Evolutionary conservation across 37 sponge, comb jelly and placozoan genomes (phyloP).

Genomic region (Beroe forskalii): DNA sequence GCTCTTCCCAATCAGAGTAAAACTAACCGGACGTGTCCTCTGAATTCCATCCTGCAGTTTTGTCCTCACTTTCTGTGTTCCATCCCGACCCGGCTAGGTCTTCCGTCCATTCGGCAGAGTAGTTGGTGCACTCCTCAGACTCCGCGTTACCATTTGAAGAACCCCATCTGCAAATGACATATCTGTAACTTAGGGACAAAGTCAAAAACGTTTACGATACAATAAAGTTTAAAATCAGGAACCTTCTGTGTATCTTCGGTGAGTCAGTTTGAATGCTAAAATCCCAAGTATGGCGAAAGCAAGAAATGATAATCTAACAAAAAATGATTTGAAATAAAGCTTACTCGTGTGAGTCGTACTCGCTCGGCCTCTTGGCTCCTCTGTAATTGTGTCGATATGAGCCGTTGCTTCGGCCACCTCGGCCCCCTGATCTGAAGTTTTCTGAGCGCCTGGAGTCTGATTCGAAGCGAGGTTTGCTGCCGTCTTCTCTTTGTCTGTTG

Average conservation of each 20-base stretch:
- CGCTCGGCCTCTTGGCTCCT: conserved; percentile 29
- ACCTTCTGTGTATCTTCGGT: no score
- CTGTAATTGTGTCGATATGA: conserved; percentile 46
- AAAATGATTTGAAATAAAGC: no score
- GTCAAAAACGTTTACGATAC: no score
- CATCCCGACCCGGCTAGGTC: neutral
- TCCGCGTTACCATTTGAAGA: neutral
- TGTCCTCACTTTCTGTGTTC: neutral
- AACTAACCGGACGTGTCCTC: conserved; percentile 1
- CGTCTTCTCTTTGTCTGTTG: conserved; percentile 29
- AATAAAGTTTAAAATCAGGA: no score
- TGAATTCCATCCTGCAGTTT: neutral
- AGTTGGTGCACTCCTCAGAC: neutral
- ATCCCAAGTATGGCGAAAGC: no score
- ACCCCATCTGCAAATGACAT: neutral
- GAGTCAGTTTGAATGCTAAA: no score
- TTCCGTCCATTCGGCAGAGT: neutral
- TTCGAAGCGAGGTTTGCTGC: neutral
- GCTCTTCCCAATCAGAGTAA: no score
- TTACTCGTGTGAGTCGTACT: conserved; percentile 23
- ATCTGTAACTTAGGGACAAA: no score
- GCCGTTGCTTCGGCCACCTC: conserved; percentile 51
- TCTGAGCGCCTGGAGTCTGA: conserved; percentile 2
- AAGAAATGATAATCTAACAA: no score
- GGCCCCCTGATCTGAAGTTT: neutral